phyloP scores from a whole-genome alignment of 2,113 vertebrate genomes.

The Sus scrofa region DNA sequence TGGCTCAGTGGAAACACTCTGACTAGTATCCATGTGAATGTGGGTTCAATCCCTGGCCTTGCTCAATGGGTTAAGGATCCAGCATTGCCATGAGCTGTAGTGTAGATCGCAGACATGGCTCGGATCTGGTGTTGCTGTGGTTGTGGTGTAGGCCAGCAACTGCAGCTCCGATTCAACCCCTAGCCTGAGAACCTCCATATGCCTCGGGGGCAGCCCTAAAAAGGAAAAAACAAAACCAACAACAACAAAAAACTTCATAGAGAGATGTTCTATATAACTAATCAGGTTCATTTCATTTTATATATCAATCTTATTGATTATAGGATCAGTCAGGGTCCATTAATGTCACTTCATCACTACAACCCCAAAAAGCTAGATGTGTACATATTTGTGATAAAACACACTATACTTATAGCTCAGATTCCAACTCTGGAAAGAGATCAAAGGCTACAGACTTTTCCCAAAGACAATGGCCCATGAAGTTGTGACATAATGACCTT shows the following conservation, averaged over 20 bases:
- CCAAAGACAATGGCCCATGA: not conserved
- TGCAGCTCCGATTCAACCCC: too few relatives aligned
- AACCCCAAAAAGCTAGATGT: not conserved
- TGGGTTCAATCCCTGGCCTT: too few relatives aligned
- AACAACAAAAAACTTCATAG: not conserved
- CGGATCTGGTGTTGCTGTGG: too few relatives aligned
- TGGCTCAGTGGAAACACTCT: too few relatives aligned
- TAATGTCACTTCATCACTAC: conserved; percentile 2
- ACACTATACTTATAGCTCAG: not conserved
- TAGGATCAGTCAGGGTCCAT: not conserved
- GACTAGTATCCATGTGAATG: too few relatives aligned
- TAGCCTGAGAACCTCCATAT: too few relatives aligned
- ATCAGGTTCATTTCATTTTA: conserved; percentile 35
- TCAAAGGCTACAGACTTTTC: not conserved
- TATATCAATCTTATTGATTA: not conserved
- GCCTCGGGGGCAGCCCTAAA: too few relatives aligned
- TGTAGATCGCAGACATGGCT: too few relatives aligned
- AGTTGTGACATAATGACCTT: not conserved
- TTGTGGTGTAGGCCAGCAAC: too few relatives aligned
- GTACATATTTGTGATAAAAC: not conserved
- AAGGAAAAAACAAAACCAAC: too few relatives aligned
- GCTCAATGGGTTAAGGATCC: too few relatives aligned
- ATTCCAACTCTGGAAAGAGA: not conserved
- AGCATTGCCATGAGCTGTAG: too few relatives aligned
- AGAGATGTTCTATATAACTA: not conserved